Evolutionary conservation across 2,113 vertebrate species (phyloP).

Genomic region (Brevimyrus niger): DNA sequence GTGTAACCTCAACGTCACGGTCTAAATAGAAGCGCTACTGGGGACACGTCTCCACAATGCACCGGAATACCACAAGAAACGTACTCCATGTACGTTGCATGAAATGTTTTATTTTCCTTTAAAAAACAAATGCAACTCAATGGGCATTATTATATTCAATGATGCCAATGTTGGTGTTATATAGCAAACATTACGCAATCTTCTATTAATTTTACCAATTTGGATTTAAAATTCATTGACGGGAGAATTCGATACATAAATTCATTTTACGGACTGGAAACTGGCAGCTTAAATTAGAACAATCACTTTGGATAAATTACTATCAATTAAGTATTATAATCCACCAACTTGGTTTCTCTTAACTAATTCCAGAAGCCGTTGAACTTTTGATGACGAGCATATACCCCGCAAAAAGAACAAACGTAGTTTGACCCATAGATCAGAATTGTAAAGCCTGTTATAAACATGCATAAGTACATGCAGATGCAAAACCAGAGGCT

Average conservation of each 20-base stretch:
- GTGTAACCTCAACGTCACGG: background rate
- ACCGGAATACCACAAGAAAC: background rate
- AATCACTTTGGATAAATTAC: background rate
- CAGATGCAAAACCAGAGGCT: background rate
- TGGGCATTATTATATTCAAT: background rate
- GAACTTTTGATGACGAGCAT: background rate
- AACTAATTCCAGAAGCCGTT: background rate
- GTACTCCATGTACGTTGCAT: background rate
- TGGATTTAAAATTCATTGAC: background rate
- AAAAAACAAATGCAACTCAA: background rate
- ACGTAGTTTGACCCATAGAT: background rate
- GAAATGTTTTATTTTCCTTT: background rate
- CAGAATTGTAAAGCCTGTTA: background rate
- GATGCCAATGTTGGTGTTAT: background rate
- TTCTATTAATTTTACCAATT: background rate
- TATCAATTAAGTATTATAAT: background rate
- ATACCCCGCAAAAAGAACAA: background rate
- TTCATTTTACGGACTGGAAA: background rate
- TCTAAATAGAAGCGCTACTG: background rate
- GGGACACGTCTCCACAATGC: background rate
- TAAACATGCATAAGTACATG: background rate
- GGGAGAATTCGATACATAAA: background rate
- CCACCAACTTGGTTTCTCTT: background rate
- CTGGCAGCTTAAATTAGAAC: background rate
- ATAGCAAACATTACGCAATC: background rate